These are phyloP conservation scores for Diploptera punctata DNA, from an alignment of 2,888 invertebrate species.

Conservation along the genomic window DNA sequence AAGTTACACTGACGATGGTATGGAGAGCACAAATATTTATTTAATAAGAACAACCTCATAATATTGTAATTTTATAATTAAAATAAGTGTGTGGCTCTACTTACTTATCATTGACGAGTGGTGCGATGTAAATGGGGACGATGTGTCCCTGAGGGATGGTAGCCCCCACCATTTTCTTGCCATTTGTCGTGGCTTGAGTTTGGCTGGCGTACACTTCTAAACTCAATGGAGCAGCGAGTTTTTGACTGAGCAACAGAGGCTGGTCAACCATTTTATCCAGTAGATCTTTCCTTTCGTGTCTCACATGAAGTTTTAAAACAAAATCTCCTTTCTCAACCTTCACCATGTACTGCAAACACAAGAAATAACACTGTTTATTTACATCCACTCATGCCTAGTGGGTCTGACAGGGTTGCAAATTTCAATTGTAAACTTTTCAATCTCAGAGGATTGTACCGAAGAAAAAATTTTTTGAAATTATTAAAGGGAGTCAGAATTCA, in stretches of 20 bases:
- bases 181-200: slow-evolving; percentile 73
- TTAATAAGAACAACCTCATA: too few relatives aligned
- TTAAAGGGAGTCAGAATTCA: too few relatives aligned
- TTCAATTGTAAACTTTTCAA: too few relatives aligned
- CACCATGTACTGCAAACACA: slow-evolving; percentile 69
- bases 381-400: too few relatives aligned
- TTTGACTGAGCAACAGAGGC: slow-evolving; percentile 76
- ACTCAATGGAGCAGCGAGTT: slow-evolving; percentile 71
- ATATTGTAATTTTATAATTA: too few relatives aligned
- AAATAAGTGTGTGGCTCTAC: too few relatives aligned
- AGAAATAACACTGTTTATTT: too few relatives aligned
- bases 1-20: too few relatives aligned
- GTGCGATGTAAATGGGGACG: slow-evolving; percentile 79
- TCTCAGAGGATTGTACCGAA: too few relatives aligned
- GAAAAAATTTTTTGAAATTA: too few relatives aligned
- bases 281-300: slow-evolving; percentile 86
- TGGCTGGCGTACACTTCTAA: slow-evolving; percentile 79
- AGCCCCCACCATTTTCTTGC: slow-evolving; percentile 75
- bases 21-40: too few relatives aligned
- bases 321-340: slow-evolving; percentile 98
- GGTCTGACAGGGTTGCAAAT: too few relatives aligned
- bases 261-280: slow-evolving; percentile 87
- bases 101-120: slow-evolving; percentile 85
- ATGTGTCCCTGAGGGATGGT: slow-evolving; percentile 65
- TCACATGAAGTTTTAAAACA: slow-evolving; percentile 81